Conservation (phyloP, 2,888 invertebrate genomes). For the Eupithecia dodoneata region DNA sequence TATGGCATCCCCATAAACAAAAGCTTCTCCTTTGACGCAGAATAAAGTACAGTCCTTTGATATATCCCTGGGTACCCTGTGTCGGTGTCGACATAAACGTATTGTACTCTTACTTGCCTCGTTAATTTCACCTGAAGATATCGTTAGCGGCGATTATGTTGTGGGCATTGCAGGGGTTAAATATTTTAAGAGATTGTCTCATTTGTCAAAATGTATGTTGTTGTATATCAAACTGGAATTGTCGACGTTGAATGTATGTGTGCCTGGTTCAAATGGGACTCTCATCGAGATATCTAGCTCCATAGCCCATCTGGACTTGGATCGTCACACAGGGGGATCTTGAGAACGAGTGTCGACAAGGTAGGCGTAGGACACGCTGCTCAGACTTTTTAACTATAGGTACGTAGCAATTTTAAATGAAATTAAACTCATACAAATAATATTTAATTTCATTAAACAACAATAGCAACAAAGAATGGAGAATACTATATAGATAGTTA, state of each 20-base stretch:
- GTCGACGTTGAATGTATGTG: not conserved
- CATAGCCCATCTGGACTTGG: not conserved
- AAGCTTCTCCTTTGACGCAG: conserved; percentile 54
- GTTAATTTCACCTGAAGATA: conserved; percentile 43
- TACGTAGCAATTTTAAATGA: no score
- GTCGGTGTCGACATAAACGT: conserved; percentile 60
- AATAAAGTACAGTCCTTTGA: conserved; percentile 55
- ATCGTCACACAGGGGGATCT: not conserved
- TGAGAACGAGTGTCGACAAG: not conserved
- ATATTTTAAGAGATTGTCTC: conserved; percentile 9
- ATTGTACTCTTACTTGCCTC: conserved; percentile 49
- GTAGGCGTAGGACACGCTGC: not conserved
- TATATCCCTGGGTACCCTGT: conserved; percentile 60
- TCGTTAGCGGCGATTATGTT: conserved; percentile 43
- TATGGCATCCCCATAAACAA: conserved; percentile 53
- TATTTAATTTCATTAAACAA: no score
- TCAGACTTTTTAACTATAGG: no score
- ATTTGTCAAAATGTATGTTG: not conserved
- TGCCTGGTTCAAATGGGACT: not conserved
- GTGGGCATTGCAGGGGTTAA: conserved; percentile 22
- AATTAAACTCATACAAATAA: no score
- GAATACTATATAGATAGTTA: no score
- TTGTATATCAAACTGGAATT: not conserved
- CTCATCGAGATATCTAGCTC: no score
- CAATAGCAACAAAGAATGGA: no score